Base-by-base conservation (phyloP, 2,888 invertebrate genomes). In the Pterobdella sp. region DNA sequence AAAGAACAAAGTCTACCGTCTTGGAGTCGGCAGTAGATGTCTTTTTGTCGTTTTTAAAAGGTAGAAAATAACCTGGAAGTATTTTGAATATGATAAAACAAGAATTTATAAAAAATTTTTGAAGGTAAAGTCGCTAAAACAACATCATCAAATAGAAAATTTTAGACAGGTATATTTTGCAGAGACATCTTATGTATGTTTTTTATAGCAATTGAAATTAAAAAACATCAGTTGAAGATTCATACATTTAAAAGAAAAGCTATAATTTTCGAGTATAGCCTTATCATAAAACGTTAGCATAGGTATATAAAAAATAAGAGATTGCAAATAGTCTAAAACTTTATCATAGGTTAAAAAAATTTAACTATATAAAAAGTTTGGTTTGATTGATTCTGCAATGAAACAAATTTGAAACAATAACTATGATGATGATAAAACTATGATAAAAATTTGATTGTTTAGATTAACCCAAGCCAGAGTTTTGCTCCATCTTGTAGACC, bases 401-500 rank as follows among this genome's bases (percentile, higher is more conserved):
- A 56, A n/a, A 56, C 1, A 22, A 60, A 60, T 31, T 60, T n/a
- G n/a, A n/a, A n/a, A n/a, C n/a, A n/a, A n/a, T n/a, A n/a, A n/a
- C n/a, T n/a, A n/a, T n/a, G n/a, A n/a, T n/a, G n/a, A n/a, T n/a
- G n/a, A n/a, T n/a, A n/a, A n/a, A n/a, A n/a, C n/a, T n/a, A n/a
- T n/a, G n/a, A n/a, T n/a, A n/a, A n/a, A n/a, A n/a, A n/a, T n/a
- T n/a, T n/a, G n/a, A n/a, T n/a, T n/a, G n/a, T 42, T 18, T 42
- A 14, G 42, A 18, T n/a, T 32, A 65, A 67, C 69, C 69, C 34
- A 69, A 29, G 14, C 31, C 32, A 31, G 69, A 69, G 31, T 69
- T 32, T 52, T 69, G 69, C 75, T 82, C 80, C 22, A 81, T 80
- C 68, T 78, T 77, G 76, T 83, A 83, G 1, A 83, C 79, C 68